Conservation (phyloP, 1,140 invertebrate species). For the Aethina tumida region DNA sequence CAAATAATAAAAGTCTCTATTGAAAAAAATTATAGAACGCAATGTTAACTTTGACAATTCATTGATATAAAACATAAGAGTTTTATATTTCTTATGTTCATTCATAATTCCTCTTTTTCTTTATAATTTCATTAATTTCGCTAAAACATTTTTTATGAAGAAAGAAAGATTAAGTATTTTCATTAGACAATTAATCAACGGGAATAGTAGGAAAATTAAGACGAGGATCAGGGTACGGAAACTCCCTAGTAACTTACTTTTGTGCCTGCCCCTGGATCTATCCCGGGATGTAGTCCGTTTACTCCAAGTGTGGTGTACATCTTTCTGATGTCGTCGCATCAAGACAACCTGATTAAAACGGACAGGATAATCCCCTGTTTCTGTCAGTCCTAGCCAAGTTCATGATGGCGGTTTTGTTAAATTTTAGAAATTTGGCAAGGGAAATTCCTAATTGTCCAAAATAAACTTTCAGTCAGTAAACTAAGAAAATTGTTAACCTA, state of each 20-base stretch:
- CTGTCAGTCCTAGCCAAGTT: conserved; percentile 12
- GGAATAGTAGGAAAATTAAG: background rate
- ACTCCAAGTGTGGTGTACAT: conserved; percentile 11
- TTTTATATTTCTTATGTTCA: no score
- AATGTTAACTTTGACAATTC: no score
- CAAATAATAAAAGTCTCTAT: no score
- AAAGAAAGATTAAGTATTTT: conserved; percentile 4
- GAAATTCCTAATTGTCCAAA: no score
- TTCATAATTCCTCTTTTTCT: no score
- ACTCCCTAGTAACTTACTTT: conserved; percentile 7
- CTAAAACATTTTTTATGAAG: conserved; percentile 8
- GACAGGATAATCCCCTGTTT: conserved; percentile 14
- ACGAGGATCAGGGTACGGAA: background rate
- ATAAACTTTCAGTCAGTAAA: no score
- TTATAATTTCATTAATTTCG: conserved; percentile 1
- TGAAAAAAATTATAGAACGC: no score
- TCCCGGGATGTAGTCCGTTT: conserved; percentile 10
- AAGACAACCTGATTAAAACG: conserved; percentile 15
- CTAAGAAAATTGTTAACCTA: no score
- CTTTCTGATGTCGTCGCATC: conserved; percentile 14
- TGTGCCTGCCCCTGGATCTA: conserved; percentile 11
- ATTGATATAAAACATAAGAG: no score
- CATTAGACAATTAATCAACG: conserved; percentile 2
- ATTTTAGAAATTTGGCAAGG: no score
- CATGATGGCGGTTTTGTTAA: conserved; percentile 12